phyloP scores from a whole-genome alignment of 2,797 vertebrate genomes.

The Melopsittacus undulatus region DNA sequence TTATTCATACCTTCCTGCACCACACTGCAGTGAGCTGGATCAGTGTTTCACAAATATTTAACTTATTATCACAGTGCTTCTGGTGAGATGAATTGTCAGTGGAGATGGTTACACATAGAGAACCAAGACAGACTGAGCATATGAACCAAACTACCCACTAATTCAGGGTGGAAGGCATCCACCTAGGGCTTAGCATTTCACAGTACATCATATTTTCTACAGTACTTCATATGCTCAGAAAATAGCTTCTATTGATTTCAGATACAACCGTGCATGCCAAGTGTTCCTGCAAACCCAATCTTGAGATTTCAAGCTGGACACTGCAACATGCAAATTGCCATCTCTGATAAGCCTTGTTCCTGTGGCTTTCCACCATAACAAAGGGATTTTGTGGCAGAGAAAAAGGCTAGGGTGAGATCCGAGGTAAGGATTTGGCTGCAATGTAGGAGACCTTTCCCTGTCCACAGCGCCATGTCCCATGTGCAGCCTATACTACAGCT shows the following conservation, averaged over 20 bases:
- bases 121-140: not conserved
- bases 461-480: rapidly evolving
- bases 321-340: not conserved
- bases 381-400: not conserved
- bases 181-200: conserved; percentile 9
- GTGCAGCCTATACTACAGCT: not conserved
- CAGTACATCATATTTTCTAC: conserved; percentile 32
- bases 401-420: not conserved
- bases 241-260: conserved; percentile 49
- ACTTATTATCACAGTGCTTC: not conserved
- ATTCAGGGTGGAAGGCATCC: not conserved
- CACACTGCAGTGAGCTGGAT: not conserved
- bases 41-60: not conserved
- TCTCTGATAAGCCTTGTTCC: not conserved
- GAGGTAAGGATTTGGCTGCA: rapidly evolving
- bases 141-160: not conserved
- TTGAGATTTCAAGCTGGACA: not conserved
- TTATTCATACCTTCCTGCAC: not conserved
- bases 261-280: not conserved
- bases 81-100: not conserved
- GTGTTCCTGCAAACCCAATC: not conserved
- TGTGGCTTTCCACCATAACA: not conserved
- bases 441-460: not conserved
- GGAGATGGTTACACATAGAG: not conserved
- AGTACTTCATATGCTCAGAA: not conserved